These are phyloP conservation scores for Tauraco hartlaubi DNA, from an alignment of 2,797 vertebrate species.

Conservation along the genomic window DNA sequence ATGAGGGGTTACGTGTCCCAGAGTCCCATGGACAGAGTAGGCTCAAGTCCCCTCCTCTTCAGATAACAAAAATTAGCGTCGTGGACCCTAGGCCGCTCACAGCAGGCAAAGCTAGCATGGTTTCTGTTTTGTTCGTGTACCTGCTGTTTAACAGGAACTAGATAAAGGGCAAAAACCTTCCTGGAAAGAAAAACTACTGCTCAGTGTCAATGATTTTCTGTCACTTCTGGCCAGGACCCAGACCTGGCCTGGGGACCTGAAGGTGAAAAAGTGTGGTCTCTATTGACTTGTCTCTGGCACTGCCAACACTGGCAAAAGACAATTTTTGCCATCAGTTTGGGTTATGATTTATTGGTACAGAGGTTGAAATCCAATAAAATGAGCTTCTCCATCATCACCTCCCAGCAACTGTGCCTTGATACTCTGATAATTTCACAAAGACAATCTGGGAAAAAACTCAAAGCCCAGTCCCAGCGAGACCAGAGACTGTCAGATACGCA, in stretches of 20 bases:
- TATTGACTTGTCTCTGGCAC: conserved; percentile 26
- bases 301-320: not conserved
- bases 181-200: not conserved
- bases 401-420: not conserved
- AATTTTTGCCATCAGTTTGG: not conserved
- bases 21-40: not conserved
- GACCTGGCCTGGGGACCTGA: not conserved
- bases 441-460: not conserved
- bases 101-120: not conserved
- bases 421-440: not conserved
- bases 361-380: not conserved
- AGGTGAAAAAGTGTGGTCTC: not conserved
- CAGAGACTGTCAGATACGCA: not conserved
- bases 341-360: conserved; percentile 4
- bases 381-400: not conserved
- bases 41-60: not conserved
- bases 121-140: not conserved
- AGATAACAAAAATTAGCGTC: not conserved
- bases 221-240: conserved; percentile 15
- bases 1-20: not conserved
- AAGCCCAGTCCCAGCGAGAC: not conserved
- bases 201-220: conserved; percentile 43
- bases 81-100: not conserved
- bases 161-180: not conserved
- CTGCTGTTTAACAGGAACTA: not conserved